phyloP scores from a whole-genome alignment of 2,113 vertebrate species.

The Ascaphus truei region DNA sequence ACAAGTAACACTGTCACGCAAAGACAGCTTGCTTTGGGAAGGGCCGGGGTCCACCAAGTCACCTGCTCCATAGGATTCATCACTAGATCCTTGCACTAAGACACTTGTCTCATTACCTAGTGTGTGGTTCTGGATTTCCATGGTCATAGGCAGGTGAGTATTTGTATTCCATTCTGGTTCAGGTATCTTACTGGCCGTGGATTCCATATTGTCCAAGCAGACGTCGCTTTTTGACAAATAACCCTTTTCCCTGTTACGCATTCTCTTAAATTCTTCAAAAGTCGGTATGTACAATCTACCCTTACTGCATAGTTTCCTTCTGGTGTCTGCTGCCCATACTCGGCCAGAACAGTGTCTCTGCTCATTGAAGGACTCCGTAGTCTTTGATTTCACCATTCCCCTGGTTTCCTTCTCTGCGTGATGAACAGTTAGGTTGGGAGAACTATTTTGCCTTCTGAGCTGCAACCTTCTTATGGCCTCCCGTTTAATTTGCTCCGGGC shows the following conservation, averaged over 20 bases:
- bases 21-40: background rate
- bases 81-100: conserved; percentile 28
- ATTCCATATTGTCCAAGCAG: background rate
- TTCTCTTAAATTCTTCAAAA: conserved; percentile 84
- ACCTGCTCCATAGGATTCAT: conserved; percentile 51
- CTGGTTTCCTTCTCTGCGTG: conserved; percentile 41
- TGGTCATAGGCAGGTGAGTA: background rate
- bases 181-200: conserved; percentile 1
- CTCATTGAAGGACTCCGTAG: conserved; percentile 54
- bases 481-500: conserved; percentile 76
- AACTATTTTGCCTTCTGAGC: conserved; percentile 77
- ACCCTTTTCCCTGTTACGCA: conserved; percentile 66
- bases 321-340: conserved; percentile 25
- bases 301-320: conserved; percentile 49
- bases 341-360: conserved; percentile 21
- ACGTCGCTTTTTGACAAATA: background rate
- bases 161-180: conserved; percentile 15
- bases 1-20: background rate
- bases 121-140: conserved; percentile 13
- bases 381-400: conserved; percentile 60
- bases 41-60: background rate
- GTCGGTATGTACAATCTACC: conserved; percentile 74
- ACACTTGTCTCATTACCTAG: conserved; percentile 21
- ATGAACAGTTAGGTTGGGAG: conserved; percentile 63
- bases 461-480: conserved; percentile 72